These are phyloP conservation scores for Tokudaia tokunoshimensis DNA, from an alignment of 2,797 vertebrate species.

Conservation along the genomic window DNA sequence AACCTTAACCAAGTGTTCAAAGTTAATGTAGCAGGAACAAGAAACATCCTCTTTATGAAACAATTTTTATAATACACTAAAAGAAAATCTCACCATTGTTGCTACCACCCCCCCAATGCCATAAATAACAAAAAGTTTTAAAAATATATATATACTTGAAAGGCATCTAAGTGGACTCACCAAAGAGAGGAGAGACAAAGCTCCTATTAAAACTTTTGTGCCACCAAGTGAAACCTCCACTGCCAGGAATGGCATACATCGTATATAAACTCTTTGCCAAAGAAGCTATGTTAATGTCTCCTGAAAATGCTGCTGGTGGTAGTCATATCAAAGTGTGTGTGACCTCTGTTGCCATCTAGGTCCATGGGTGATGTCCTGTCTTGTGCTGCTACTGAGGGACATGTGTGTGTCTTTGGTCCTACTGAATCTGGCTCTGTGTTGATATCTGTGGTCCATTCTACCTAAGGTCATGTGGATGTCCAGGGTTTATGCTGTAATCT, in stretches of 20 bases:
- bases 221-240: not conserved
- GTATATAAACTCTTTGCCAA: not conserved
- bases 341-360: too few species aligned
- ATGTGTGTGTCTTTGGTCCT: not conserved
- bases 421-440: not conserved
- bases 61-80: not conserved
- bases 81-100: not conserved
- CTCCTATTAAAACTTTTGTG: not conserved
- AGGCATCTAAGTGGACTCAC: not conserved
- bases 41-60: not conserved
- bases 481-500: not conserved
- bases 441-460: not conserved
- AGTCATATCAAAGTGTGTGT: too few species aligned
- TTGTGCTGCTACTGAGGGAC: too few species aligned
- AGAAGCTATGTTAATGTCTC: not conserved
- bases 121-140: not conserved
- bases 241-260: not conserved
- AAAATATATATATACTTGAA: not conserved
- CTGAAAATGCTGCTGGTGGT: too few species aligned
- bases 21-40: not conserved
- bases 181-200: not conserved
- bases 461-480: not conserved
- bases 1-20: not conserved
- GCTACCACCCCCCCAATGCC: not conserved
- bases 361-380: too few species aligned